These are phyloP conservation scores for Sebastes itinus DNA, from an alignment of 2,797 vertebrate species.

Conservation along the genomic window DNA sequence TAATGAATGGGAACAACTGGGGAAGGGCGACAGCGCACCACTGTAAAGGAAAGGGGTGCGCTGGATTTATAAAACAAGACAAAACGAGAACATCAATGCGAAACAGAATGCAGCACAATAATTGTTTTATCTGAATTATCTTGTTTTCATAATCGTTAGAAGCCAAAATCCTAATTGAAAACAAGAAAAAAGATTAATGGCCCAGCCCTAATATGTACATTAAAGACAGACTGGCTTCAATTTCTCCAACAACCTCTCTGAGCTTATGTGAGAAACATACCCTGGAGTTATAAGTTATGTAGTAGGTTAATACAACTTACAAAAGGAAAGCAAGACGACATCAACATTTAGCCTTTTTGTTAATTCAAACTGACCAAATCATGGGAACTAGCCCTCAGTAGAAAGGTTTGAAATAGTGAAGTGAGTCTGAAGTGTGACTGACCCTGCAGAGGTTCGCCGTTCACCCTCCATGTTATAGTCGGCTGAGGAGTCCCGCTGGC, in stretches of 20 bases:
- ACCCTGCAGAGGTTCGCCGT: constrained; percentile 87
- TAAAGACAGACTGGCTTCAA: not conserved
- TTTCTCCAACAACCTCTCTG: not conserved
- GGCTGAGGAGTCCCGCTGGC: constrained; percentile 88
- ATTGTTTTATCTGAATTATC: too few relatives aligned
- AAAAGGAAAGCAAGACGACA: not conserved
- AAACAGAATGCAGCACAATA: too few relatives aligned
- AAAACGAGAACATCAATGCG: too few relatives aligned
- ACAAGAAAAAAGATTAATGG: not conserved
- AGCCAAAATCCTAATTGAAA: not conserved
- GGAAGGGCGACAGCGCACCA: not conserved
- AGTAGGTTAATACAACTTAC: too few relatives aligned
- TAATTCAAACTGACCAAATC: not conserved
- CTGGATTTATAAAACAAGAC: not conserved
- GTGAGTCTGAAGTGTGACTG: constrained; percentile 48
- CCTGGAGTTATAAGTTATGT: too few relatives aligned
- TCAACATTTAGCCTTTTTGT: not conserved
- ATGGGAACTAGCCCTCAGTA: not conserved
- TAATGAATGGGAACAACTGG: not conserved
- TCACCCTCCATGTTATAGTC: constrained; percentile 87
- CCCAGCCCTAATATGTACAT: not conserved
- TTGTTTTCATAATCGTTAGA: not conserved
- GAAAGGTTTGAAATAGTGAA: not conserved
- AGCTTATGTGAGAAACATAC: not conserved
- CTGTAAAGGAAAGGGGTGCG: not conserved